Evolutionary conservation across 1,140 invertebrate species (phyloP).

Genomic region (Stegodyphus dumicola): DNA sequence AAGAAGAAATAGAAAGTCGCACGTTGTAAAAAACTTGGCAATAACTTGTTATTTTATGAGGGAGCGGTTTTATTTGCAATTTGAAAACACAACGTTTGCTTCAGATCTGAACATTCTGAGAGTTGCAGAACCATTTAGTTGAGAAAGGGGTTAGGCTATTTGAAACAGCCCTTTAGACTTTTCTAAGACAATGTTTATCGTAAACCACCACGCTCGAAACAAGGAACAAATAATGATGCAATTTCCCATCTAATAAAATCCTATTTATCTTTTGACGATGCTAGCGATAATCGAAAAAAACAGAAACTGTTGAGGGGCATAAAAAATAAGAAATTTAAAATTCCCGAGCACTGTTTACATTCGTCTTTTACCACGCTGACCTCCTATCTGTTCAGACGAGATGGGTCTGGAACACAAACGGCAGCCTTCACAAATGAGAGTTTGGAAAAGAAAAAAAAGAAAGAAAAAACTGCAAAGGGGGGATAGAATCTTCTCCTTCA

Average conservation of each 20-base stretch:
- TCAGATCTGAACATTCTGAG: too few relatives aligned
- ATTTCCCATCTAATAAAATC: conserved; percentile 56
- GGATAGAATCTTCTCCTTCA: too few relatives aligned
- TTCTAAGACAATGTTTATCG: conserved; percentile 12
- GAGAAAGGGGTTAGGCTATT: too few relatives aligned
- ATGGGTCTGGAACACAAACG: conserved; percentile 39
- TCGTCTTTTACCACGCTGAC: conserved; percentile 46
- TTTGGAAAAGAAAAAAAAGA: too few relatives aligned
- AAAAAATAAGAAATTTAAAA: not conserved
- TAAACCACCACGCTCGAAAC: conserved; percentile 19
- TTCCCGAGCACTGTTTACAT: conserved; percentile 23
- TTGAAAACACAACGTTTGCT: too few relatives aligned
- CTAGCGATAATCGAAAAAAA: conserved; percentile 7
- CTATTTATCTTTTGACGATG: conserved; percentile 30
- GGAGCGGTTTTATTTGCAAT: too few relatives aligned
- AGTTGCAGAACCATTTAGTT: too few relatives aligned
- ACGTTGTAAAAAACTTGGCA: too few relatives aligned
- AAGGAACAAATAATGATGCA: conserved; percentile 29
- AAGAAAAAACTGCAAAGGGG: too few relatives aligned
- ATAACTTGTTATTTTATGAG: too few relatives aligned
- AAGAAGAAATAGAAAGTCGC: too few relatives aligned
- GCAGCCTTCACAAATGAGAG: not conserved
- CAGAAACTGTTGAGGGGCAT: not conserved
- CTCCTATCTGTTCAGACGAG: conserved; percentile 4
- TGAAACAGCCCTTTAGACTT: too few relatives aligned